Percentiles rank a stretch among this genome's conserved stretches.
phyloP scores from a whole-genome alignment of 30 jellyfish, hydroid and myxozoan genomes.

The Catostylus mosaicus region DNA sequence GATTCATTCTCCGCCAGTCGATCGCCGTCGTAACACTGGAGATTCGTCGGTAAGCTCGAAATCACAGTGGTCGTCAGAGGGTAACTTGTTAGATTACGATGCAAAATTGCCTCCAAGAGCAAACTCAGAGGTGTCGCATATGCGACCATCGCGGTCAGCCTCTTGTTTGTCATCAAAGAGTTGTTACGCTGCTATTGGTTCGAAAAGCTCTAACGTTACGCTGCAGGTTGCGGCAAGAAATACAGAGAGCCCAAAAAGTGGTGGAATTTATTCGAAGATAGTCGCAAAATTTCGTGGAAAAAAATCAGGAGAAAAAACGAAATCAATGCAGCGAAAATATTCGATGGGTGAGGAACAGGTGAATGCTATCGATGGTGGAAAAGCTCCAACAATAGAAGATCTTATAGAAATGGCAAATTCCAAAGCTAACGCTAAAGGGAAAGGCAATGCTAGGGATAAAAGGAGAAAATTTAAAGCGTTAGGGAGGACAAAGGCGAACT shows the following conservation, averaged over 20 bases:
- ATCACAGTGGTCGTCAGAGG: slow-evolving; percentile 51
- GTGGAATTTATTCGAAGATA: slow-evolving; percentile 36
- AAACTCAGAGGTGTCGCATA: slow-evolving; percentile 27
- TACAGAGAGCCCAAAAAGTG: slow-evolving; percentile 1
- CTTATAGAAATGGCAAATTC: slow-evolving; percentile 40
- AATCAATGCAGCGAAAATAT: neutral
- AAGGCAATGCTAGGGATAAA: slow-evolving; percentile 26
- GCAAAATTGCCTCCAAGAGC: slow-evolving; percentile 25
- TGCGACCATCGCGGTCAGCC: slow-evolving; percentile 59
- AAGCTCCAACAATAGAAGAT: slow-evolving; percentile 43
- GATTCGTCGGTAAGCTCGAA: slow-evolving; percentile 11
- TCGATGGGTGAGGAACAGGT: slow-evolving; percentile 8
- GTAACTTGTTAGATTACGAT: slow-evolving; percentile 11
- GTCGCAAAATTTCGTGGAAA: slow-evolving; percentile 53
- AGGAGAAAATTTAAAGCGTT: slow-evolving; percentile 6
- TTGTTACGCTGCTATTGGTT: slow-evolving; percentile 51
- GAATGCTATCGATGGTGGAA: slow-evolving; percentile 5
- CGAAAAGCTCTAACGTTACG: neutral
- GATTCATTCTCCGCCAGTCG: slow-evolving; percentile 41
- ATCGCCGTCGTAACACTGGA: slow-evolving; percentile 17
- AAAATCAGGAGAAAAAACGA: slow-evolving; percentile 11
- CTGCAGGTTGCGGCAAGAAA: slow-evolving; percentile 14
- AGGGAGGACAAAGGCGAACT: slow-evolving; percentile 43
- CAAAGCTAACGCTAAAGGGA: neutral
- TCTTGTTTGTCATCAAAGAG: slow-evolving; percentile 66